Evolutionary conservation across 2,797 vertebrate genomes (phyloP).

Genomic region (Pangasius sanitwongsei): DNA sequence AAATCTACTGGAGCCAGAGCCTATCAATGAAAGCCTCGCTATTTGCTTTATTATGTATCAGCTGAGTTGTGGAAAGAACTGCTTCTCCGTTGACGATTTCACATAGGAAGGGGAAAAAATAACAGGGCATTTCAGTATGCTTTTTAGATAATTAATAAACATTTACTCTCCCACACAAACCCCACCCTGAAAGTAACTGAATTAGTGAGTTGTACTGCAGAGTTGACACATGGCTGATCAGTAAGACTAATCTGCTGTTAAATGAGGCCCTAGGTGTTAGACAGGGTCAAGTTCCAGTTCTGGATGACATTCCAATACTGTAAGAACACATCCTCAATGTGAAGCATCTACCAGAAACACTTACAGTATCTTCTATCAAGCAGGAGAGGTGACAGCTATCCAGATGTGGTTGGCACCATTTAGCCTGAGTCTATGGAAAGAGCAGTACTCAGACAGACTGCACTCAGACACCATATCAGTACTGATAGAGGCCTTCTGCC

Average conservation of each 20-base stretch:
- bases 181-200: conserved; percentile 2
- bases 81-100: conserved; percentile 70
- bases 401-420: conserved; percentile 10
- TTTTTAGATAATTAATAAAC: conserved; percentile 47
- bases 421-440: background rate
- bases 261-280: conserved; percentile 41
- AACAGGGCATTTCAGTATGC: conserved; percentile 60
- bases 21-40: conserved; percentile 69
- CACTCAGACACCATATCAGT: conserved; percentile 87
- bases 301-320: conserved; percentile 14
- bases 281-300: background rate
- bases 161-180: background rate
- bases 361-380: background rate
- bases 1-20: conserved; percentile 66
- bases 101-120: conserved; percentile 70
- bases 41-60: conserved; percentile 68
- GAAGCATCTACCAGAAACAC: background rate
- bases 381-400: background rate
- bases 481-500: conserved; percentile 84
- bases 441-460: conserved; percentile 35
- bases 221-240: conserved; percentile 68
- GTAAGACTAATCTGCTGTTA: conserved; percentile 72
- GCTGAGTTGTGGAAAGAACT: conserved; percentile 59
- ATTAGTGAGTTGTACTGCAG: background rate
- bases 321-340: background rate